phyloP scores from a whole-genome alignment of 2,113 vertebrate species.

The Gracilinanus agilis region DNA sequence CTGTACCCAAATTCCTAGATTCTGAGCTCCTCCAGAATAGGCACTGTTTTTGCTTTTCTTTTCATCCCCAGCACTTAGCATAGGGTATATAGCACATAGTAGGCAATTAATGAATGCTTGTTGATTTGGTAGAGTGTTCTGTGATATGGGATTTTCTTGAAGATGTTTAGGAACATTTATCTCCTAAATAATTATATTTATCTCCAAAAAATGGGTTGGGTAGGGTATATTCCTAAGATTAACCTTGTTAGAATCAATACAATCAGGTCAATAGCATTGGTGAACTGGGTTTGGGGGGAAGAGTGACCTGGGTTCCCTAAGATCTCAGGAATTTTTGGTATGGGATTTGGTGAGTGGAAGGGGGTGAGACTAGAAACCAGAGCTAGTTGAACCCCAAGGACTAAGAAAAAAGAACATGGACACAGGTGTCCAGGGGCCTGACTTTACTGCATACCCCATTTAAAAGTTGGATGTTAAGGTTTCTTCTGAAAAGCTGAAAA shows the following conservation, averaged over 20 bases:
- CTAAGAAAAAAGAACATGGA: background rate
- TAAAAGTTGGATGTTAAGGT: background rate
- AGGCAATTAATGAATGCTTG: background rate
- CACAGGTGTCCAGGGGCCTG: background rate
- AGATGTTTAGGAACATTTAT: background rate
- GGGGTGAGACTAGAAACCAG: background rate
- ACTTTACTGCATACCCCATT: background rate
- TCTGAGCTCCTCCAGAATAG: no score
- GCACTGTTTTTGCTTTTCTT: background rate
- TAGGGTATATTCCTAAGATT: no score
- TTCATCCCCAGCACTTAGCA: background rate
- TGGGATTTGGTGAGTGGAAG: background rate
- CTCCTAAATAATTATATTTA: no score
- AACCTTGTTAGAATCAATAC: no score
- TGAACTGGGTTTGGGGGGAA: no score
- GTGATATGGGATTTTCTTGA: background rate
- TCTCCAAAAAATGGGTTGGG: background rate
- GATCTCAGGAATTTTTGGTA: background rate
- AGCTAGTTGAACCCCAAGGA: background rate
- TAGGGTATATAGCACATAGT: background rate
- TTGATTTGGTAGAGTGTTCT: background rate
- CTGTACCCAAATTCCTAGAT: background rate
- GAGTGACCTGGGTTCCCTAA: background rate
- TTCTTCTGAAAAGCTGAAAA: background rate
- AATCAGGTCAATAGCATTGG: no score